Percentiles rank a stretch among this genome's conserved stretches.
Conservation (phyloP, 2,797 vertebrate species). For the Clangula hyemalis region DNA sequence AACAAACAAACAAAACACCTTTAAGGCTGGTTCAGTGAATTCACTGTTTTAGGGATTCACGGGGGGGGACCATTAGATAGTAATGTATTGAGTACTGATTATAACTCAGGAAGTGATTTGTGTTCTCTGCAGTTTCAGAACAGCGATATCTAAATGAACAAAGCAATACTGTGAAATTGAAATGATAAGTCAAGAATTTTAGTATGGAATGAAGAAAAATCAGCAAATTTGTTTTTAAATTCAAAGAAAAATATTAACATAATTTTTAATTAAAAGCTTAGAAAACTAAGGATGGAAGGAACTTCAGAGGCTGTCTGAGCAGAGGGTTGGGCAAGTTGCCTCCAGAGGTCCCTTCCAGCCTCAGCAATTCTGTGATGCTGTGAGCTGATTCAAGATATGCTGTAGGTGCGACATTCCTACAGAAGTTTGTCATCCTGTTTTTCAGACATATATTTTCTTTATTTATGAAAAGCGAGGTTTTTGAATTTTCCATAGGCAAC, state of each 20-base stretch:
- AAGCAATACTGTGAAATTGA: accelerated
- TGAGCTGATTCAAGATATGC: neutral
- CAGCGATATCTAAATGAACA: neutral
- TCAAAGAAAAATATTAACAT: neutral
- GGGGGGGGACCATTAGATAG: neutral
- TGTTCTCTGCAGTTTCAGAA: neutral
- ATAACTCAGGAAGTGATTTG: neutral
- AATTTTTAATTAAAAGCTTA: neutral
- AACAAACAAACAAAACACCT: too few species aligned
- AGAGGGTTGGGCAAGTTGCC: neutral
- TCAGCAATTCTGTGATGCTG: neutral
- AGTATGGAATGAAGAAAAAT: neutral
- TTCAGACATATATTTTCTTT: neutral
- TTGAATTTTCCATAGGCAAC: neutral
- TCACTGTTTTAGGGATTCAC: neutral
- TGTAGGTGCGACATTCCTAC: neutral
- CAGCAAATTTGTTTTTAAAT: neutral
- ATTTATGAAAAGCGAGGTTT: neutral
- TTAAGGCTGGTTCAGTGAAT: neutral
- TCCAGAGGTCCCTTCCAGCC: neutral
- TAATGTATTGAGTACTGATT: neutral
- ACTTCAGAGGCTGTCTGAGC: neutral
- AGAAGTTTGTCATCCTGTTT: neutral
- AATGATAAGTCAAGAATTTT: neutral
- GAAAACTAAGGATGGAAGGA: neutral